Percentiles rank a stretch among this genome's conserved stretches.
These are phyloP conservation scores for Phengaris alcon DNA, from an alignment of 2,888 invertebrate species.

Conservation along the genomic window DNA sequence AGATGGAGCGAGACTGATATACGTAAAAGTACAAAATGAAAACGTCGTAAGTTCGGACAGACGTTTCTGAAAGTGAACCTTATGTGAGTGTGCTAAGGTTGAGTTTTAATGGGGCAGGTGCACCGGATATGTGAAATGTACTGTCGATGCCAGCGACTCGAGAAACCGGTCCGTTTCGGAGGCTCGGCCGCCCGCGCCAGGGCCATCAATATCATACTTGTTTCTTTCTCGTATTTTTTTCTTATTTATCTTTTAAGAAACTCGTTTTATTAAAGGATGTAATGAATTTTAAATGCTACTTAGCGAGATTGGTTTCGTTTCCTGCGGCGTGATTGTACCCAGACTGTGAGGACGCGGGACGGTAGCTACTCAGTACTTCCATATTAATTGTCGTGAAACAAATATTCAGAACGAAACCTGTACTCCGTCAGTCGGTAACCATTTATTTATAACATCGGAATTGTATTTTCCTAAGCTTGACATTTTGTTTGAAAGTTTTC, in stretches of 20 bases:
- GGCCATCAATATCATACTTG: slow-evolving; percentile 49
- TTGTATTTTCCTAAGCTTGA: no score
- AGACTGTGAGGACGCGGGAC: not conserved
- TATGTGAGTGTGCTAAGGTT: not conserved
- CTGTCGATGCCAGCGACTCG: slow-evolving; percentile 45
- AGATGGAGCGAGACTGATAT: slow-evolving; percentile 30
- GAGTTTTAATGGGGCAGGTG: not conserved
- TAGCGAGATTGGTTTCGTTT: slow-evolving; percentile 11
- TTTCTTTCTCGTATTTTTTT: slow-evolving; percentile 34
- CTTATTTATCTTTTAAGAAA: slow-evolving; percentile 24
- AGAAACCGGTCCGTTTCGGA: slow-evolving; percentile 60
- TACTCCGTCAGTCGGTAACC: no score
- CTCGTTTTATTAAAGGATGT: slow-evolving; percentile 27
- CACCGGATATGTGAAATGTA: not conserved
- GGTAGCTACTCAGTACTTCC: not conserved
- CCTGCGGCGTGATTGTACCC: not conserved
- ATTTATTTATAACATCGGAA: no score
- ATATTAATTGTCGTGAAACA: not conserved
- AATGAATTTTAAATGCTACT: slow-evolving; percentile 27
- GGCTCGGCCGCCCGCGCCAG: slow-evolving; percentile 49
- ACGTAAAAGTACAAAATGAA: not conserved
- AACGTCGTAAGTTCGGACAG: not conserved
- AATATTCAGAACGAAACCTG: no score
- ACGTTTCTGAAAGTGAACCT: not conserved
- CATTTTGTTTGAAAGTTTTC: no score